Evolutionary conservation across 2,797 vertebrate genomes (phyloP).

Genomic region (Cynodonichthys magdalenae): DNA sequence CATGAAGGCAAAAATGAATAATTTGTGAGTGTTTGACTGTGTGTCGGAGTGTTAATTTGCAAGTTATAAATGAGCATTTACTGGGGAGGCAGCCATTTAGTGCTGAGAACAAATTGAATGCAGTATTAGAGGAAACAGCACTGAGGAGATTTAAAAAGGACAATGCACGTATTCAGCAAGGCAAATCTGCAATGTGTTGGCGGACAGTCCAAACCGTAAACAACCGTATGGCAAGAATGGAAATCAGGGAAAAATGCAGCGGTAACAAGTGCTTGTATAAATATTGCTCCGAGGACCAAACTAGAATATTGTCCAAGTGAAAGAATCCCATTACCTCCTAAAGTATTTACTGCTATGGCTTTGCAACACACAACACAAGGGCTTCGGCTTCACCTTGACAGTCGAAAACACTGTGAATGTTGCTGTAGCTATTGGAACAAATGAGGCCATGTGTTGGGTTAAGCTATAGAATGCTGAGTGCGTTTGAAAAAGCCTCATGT

Average conservation of each 20-base stretch:
- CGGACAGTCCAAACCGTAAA: constrained; percentile 16
- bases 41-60: neutral
- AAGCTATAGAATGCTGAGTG: neutral
- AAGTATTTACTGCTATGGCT: neutral
- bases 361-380: neutral
- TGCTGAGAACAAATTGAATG: constrained; percentile 32
- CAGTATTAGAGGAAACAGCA: constrained; percentile 29
- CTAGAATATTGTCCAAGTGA: neutral
- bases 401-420: neutral
- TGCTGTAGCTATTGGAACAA: neutral
- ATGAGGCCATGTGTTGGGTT: neutral
- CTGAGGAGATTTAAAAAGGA: constrained; percentile 21
- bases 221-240: constrained; percentile 5
- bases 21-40: constrained; percentile 5
- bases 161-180: constrained; percentile 15
- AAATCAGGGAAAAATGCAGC: constrained; percentile 8
- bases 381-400: neutral
- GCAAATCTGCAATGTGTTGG: constrained; percentile 15
- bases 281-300: neutral
- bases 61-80: constrained; percentile 41
- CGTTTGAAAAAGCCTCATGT: neutral
- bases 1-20: constrained; percentile 14
- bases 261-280: neutral
- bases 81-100: constrained; percentile 44
- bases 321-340: constrained; percentile 10